phyloP scores from a whole-genome alignment of 2,113 vertebrate genomes.

The Cairina moschata region DNA sequence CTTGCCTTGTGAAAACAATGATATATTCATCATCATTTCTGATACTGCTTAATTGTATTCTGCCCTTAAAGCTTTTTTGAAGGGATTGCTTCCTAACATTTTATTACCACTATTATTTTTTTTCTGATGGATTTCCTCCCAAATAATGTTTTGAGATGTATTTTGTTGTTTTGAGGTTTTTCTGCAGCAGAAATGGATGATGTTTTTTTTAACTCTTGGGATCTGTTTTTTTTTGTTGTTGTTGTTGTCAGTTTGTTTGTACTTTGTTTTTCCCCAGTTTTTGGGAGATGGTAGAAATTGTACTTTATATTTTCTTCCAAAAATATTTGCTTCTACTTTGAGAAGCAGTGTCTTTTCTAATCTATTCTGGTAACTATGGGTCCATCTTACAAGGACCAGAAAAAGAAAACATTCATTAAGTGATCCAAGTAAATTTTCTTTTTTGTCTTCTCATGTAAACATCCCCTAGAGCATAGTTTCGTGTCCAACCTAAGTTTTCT shows the following conservation, averaged over 20 bases:
- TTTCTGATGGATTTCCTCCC: not conserved
- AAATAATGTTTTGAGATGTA: not conserved
- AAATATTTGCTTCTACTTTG: conserved; percentile 48
- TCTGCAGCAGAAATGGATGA: not conserved
- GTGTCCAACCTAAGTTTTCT: conserved; percentile 16
- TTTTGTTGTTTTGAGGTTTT: not conserved
- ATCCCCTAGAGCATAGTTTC: not conserved
- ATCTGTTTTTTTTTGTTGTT: not conserved
- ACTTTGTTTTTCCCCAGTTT: conserved; percentile 53
- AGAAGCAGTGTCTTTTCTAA: not conserved
- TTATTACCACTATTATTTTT: not conserved
- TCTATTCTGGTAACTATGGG: conserved; percentile 19
- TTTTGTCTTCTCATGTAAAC: not conserved
- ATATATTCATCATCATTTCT: not conserved
- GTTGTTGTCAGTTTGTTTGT: not conserved
- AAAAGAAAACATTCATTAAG: not conserved
- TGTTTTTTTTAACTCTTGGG: conserved; percentile 49
- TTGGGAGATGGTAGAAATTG: not conserved
- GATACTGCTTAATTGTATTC: not conserved
- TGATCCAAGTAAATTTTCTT: not conserved
- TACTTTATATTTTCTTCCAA: conserved; percentile 25
- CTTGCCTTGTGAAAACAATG: not conserved
- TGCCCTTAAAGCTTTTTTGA: not conserved
- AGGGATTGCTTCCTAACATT: not conserved
- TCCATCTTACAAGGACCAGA: conserved; percentile 3